Percentiles rank a stretch among this genome's conserved stretches.
phyloP scores from a whole-genome alignment of 92 coral and sea anemone species.

The Epizoanthus stellaris region DNA sequence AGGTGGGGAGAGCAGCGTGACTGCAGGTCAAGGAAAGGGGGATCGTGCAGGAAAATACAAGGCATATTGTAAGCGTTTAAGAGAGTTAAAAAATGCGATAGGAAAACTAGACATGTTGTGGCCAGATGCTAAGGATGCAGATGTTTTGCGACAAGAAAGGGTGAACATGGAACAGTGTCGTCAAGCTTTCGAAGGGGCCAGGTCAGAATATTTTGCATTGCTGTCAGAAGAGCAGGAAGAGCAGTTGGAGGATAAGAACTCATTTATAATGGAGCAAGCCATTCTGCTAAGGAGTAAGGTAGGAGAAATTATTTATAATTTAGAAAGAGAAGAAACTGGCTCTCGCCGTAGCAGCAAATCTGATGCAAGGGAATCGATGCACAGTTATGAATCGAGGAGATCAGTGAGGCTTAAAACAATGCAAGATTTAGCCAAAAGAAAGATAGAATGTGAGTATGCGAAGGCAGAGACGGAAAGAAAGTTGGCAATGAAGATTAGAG shows the following conservation, averaged over 20 bases:
- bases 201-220: slow-evolving; percentile 38
- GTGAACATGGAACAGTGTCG: slow-evolving; percentile 46
- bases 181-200: slow-evolving; percentile 43
- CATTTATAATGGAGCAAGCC: slow-evolving; percentile 36
- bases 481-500: slow-evolving; percentile 22
- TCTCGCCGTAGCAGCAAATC: slow-evolving; percentile 43
- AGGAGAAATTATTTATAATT: slow-evolving; percentile 46
- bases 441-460: slow-evolving; percentile 16
- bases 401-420: slow-evolving; percentile 47
- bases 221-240: slow-evolving; percentile 34
- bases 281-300: slow-evolving; percentile 31
- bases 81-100: slow-evolving; percentile 35
- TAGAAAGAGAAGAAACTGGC: slow-evolving; percentile 52
- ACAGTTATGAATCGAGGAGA: slow-evolving; percentile 35
- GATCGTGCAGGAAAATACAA: slow-evolving; percentile 34
- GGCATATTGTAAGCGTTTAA: slow-evolving; percentile 27
- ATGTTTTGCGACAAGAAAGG: slow-evolving; percentile 45
- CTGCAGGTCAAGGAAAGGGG: slow-evolving; percentile 33
- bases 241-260: slow-evolving; percentile 22
- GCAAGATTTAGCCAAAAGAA: slow-evolving; percentile 44
- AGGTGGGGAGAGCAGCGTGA: slow-evolving; percentile 10
- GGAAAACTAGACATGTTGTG: slow-evolving; percentile 47
- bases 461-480: slow-evolving; percentile 33
- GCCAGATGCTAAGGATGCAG: slow-evolving; percentile 45
- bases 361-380: slow-evolving; percentile 21